Evolutionary conservation across 2,113 vertebrate species (phyloP).

Genomic region (Cyprinodon tularosa): DNA sequence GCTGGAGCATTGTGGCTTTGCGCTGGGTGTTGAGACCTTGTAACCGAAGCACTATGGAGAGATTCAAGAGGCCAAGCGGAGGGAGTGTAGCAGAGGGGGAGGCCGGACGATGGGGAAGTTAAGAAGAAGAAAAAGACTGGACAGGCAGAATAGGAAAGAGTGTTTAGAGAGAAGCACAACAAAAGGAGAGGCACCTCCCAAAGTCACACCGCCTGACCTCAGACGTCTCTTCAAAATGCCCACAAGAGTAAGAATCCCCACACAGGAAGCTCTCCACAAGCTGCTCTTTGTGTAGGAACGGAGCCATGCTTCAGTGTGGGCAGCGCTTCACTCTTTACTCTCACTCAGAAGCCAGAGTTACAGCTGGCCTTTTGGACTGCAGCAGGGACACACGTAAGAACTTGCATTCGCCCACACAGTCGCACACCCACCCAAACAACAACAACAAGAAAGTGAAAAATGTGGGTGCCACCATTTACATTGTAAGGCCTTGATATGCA

Average conservation of each 20-base stretch:
- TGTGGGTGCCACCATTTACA: constrained; percentile 71
- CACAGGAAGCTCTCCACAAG: constrained; percentile 73
- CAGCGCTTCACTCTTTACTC: constrained; percentile 52
- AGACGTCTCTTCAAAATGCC: constrained; percentile 55
- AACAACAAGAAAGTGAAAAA: constrained; percentile 60
- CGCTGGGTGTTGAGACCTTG: constrained; percentile 47
- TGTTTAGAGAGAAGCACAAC: constrained; percentile 40
- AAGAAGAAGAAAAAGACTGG: constrained; percentile 57
- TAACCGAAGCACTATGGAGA: constrained; percentile 41
- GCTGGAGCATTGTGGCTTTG: constrained; percentile 56
- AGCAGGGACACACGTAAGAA: constrained; percentile 51
- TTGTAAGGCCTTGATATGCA: constrained; percentile 72
- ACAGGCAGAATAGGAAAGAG: constrained; percentile 36
- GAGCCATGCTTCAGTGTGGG: constrained; percentile 65
- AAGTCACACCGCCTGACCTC: constrained; percentile 58
- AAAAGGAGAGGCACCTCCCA: constrained; percentile 55
- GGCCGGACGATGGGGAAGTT: constrained; percentile 40
- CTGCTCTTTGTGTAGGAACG: constrained; percentile 65
- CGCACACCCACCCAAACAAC: constrained; percentile 53
- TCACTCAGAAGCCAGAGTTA: constrained; percentile 29
- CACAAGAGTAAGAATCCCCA: constrained; percentile 71
- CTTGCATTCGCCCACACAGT: constrained; percentile 39
- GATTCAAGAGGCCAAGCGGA: constrained; percentile 43
- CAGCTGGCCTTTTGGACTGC: constrained; percentile 31
- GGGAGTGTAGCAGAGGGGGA: constrained; percentile 28